Conservation (phyloP, 37 sponge, comb jelly and placozoan genomes). For the Geodia barretti region DNA sequence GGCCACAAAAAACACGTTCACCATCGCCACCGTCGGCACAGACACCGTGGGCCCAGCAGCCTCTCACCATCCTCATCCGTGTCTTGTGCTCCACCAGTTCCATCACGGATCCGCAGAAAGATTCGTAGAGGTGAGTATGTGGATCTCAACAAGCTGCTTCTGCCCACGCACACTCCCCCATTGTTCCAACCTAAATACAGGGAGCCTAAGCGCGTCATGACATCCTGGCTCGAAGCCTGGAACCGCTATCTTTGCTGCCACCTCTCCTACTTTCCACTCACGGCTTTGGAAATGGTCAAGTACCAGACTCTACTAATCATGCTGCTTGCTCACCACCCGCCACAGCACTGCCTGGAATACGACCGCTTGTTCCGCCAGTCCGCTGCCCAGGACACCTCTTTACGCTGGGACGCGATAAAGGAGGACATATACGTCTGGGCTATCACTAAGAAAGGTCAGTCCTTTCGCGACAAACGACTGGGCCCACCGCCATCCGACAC, state of each 20-base stretch:
- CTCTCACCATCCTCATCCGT: conserved; percentile 7
- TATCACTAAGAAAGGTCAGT: neutral
- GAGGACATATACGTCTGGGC: conserved; percentile 27
- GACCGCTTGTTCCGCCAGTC: conserved; percentile 32
- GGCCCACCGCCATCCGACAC: neutral
- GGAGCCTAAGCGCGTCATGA: conserved; percentile 10
- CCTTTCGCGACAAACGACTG: conserved; percentile 24
- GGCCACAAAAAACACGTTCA: conserved; percentile 8
- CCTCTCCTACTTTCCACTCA: neutral
- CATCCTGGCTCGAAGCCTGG: conserved; percentile 48
- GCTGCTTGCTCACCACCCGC: neutral
- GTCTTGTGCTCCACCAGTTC: conserved; percentile 20
- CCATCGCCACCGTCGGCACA: neutral
- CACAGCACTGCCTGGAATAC: conserved; percentile 15
- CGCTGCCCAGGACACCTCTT: conserved; percentile 25
- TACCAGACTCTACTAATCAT: conserved; percentile 34
- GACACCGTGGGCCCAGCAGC: neutral
- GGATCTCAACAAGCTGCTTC: conserved; percentile 10
- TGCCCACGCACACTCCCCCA: neutral
- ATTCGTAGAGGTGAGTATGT: conserved; percentile 36
- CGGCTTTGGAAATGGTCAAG: conserved; percentile 31
- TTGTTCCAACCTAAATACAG: neutral
- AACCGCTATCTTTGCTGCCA: conserved; percentile 17
- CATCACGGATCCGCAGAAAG: neutral
- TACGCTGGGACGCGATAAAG: conserved; percentile 23